phyloP scores from a whole-genome alignment of 30 jellyfish, hydroid and myxozoan species.

The Haliclystus octoradiatus region DNA sequence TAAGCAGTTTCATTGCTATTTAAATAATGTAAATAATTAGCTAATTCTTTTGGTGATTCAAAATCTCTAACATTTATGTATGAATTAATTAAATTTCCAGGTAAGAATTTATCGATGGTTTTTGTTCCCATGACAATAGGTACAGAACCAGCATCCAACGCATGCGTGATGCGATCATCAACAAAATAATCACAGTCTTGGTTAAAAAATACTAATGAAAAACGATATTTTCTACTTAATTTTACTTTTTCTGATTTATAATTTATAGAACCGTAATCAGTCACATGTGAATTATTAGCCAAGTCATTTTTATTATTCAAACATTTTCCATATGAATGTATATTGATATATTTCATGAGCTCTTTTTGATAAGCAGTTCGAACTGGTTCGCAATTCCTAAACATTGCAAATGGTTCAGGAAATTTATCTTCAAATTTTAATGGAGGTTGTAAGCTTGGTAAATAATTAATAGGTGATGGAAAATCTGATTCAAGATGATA shows the following conservation, averaged over 20 bases:
- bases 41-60: too few relatives aligned
- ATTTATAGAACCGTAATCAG: conserved; percentile 70
- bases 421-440: conserved; percentile 67
- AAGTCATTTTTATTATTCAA: conserved; percentile 78
- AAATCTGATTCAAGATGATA: conserved; percentile 86
- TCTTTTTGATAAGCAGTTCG: conserved; percentile 93
- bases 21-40: too few relatives aligned
- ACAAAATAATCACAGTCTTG: conserved; percentile 94
- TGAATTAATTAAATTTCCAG: conserved; percentile 59
- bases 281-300: conserved; percentile 68
- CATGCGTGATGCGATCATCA: conserved; percentile 90
- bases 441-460: conserved; percentile 73
- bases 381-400: conserved; percentile 85
- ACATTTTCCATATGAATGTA: conserved; percentile 94
- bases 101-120: conserved; percentile 77
- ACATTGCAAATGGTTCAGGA: conserved; percentile 87
- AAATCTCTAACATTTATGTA: conserved; percentile 66
- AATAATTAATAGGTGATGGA: conserved; percentile 90
- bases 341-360: conserved; percentile 76
- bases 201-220: conserved; percentile 90
- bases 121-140: conserved; percentile 94
- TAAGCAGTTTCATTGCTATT: conserved; percentile 79
- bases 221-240: conserved; percentile 68
- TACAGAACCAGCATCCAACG: conserved; percentile 88
- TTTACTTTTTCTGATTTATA: conserved; percentile 78